phyloP scores from a whole-genome alignment of 2,113 vertebrate species.

The Emydocephalus ijimae region DNA sequence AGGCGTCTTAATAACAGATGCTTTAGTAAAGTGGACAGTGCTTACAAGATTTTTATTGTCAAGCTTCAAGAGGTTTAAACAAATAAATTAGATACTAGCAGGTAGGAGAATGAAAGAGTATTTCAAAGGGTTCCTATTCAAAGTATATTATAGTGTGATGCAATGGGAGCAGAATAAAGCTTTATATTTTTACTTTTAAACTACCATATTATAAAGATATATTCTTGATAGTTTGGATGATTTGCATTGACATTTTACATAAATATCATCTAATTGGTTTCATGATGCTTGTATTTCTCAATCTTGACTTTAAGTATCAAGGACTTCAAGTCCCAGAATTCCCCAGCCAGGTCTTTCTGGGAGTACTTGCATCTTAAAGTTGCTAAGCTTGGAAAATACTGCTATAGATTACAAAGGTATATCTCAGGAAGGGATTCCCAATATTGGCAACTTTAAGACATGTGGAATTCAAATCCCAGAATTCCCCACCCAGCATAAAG shows the following conservation, averaged over 20 bases:
- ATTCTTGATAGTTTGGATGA: not conserved
- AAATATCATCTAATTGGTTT: not conserved
- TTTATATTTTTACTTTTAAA: too few relatives aligned
- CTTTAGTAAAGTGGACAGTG: not conserved
- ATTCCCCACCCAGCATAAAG: too few relatives aligned
- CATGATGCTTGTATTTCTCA: not conserved
- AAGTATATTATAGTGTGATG: not conserved
- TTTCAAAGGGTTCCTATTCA: not conserved
- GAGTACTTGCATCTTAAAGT: not conserved
- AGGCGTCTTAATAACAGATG: not conserved
- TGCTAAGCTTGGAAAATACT: not conserved
- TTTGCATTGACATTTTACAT: not conserved
- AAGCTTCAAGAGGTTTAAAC: not conserved
- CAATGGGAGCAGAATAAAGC: not conserved
- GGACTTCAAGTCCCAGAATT: not conserved
- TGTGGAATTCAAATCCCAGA: too few relatives aligned
- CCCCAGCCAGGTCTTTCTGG: not conserved
- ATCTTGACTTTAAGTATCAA: not conserved
- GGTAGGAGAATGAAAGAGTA: not conserved
- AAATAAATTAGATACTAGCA: not conserved
- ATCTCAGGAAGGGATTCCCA: not conserved
- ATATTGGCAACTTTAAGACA: too few relatives aligned
- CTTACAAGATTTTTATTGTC: not conserved
- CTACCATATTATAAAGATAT: not conserved
- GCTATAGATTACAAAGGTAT: not conserved